Percentiles rank a stretch among this genome's conserved stretches.
phyloP scores from a whole-genome alignment of 2,113 vertebrate species.

The Suncus etruscus region DNA sequence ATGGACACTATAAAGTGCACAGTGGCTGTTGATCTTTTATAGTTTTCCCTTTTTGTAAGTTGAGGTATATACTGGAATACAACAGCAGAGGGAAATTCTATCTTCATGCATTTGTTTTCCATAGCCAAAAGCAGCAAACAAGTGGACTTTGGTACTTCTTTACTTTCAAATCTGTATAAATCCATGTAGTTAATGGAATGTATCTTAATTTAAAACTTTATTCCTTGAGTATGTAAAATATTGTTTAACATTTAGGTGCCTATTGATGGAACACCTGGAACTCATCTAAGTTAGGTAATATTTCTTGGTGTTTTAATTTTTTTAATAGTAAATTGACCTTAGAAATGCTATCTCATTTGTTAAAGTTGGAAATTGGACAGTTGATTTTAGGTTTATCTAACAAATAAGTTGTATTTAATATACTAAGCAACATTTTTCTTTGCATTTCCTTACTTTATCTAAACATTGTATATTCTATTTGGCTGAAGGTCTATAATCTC shows the following conservation, averaged over 20 bases:
- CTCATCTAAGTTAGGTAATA: not conserved
- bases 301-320: not conserved
- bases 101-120: not conserved
- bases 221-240: not conserved
- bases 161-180: not conserved
- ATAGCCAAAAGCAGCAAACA: not conserved
- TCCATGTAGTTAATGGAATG: not conserved
- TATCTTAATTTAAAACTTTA: not conserved
- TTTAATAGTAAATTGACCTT: not conserved
- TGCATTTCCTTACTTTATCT: not conserved
- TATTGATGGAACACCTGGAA: not conserved
- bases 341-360: slow-evolving; percentile 1
- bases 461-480: slow-evolving; percentile 7
- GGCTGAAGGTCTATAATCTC: not conserved
- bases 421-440: not conserved
- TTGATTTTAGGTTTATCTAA: slow-evolving; percentile 37
- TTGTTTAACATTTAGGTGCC: not conserved
- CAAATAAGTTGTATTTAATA: not conserved
- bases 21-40: not conserved
- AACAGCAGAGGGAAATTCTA: not conserved
- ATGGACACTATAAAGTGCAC: rapidly evolving
- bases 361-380: not conserved
- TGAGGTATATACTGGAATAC: not conserved
- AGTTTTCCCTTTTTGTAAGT: not conserved
- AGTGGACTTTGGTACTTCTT: not conserved